Evolutionary conservation across 2,797 vertebrate species (phyloP).

Genomic region (Sphaeramia orbicularis): DNA sequence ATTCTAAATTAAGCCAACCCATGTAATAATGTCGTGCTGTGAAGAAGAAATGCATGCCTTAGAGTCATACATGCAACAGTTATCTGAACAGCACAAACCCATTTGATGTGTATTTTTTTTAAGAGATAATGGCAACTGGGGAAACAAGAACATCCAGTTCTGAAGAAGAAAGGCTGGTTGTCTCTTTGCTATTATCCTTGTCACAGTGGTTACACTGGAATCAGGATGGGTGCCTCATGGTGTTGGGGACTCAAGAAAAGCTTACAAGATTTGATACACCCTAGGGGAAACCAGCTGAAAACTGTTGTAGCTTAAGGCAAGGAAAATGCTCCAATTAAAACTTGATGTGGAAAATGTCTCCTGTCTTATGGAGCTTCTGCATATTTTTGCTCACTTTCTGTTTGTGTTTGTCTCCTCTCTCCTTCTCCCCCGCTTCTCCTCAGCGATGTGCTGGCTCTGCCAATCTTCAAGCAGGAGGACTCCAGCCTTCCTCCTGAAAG

Average conservation of each 20-base stretch:
- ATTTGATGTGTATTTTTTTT: neutral
- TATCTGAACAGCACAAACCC: neutral
- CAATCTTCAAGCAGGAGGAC: constrained; percentile 98
- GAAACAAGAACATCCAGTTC: constrained; percentile 9
- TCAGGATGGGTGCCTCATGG: neutral
- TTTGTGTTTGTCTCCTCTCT: constrained; percentile 28
- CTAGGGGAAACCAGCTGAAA: neutral
- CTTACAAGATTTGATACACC: neutral
- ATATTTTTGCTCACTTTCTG: constrained; percentile 11
- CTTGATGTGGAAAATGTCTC: neutral
- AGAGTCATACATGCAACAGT: constrained; percentile 4
- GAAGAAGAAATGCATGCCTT: constrained; percentile 26
- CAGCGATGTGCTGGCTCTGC: constrained; percentile 97
- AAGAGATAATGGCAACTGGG: neutral
- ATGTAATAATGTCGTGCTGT: constrained; percentile 45
- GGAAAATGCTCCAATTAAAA: neutral
- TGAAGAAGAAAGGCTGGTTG: neutral
- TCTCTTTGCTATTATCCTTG: constrained; percentile 4
- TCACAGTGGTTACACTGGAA: constrained; percentile 16
- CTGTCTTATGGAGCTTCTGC: neutral
- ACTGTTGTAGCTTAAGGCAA: neutral
- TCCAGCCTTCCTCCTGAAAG: constrained; percentile 91
- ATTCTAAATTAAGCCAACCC: constrained; percentile 53
- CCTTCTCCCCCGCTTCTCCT: constrained; percentile 5
- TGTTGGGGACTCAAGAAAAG: neutral